Conservation (phyloP, 2,888 invertebrate species). For the Baronia brevicornis region DNA sequence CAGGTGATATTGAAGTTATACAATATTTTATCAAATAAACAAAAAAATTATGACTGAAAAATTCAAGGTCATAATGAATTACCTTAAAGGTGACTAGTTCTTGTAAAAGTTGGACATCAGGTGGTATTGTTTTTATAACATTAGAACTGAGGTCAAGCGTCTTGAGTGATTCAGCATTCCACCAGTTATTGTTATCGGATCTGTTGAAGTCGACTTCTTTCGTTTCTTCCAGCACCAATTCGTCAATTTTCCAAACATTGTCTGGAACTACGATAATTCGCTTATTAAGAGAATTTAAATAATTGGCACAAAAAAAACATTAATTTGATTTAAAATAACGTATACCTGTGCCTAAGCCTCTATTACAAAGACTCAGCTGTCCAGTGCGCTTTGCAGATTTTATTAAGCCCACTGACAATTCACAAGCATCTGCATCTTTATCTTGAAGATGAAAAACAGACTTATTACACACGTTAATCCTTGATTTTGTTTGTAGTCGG, state of each 20-base stretch:
- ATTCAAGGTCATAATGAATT: constrained; percentile 30
- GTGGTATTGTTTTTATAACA: constrained; percentile 77
- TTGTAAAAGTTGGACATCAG: constrained; percentile 78
- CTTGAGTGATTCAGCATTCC: constrained; percentile 87
- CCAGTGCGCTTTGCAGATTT: constrained; percentile 89
- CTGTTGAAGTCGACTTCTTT: constrained; percentile 77
- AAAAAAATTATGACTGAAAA: constrained; percentile 4
- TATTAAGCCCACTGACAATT: constrained; percentile 81
- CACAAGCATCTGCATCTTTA: constrained; percentile 80
- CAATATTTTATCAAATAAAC: too few relatives aligned
- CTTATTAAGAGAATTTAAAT: constrained; percentile 1
- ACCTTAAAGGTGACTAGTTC: constrained; percentile 83
- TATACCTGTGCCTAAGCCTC: constrained; percentile 82
- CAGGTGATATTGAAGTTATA: too few relatives aligned
- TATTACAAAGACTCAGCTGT: constrained; percentile 84
- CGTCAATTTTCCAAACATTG: constrained; percentile 83
- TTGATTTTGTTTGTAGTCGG: constrained; percentile 45
- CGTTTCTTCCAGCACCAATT: constrained; percentile 76
- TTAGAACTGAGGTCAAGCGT: constrained; percentile 87
- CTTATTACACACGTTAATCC: constrained; percentile 55
- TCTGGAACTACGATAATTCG: constrained; percentile 76
- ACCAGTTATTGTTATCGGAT: constrained; percentile 81
- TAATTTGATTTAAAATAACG: constrained; percentile 19
- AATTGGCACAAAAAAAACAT: neutral
- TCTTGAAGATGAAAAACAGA: constrained; percentile 83